Evolutionary conservation across 1,140 invertebrate species (phyloP), one percentile per base, ranked within the genome.

Genomic region (Tribolium castaneum): DNA sequence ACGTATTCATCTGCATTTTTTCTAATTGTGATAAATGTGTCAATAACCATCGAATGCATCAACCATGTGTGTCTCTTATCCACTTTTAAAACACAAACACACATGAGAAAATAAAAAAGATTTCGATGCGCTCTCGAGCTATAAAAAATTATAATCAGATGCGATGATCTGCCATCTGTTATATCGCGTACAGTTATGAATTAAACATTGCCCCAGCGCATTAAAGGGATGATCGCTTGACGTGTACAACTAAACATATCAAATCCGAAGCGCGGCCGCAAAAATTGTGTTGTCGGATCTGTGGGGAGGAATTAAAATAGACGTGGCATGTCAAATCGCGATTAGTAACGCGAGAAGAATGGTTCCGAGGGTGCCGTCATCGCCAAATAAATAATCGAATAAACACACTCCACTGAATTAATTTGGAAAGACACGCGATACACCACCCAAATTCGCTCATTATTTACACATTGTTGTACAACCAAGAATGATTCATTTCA

Each of bases 381-480:
- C 78, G 82, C 81, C 83, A 84, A 84, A 85, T 85, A 85, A 85
- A 85, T 85, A 85, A 84, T 85, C 83, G 83, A 85, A 85, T 85
- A 83, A 85, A 83, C 80, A 85, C 84, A 85, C 84, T 85, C 79
- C 75, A 83, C 50, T 82, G 84, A 84, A 85, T 85, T 83, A 84
- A 84, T 82, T 82, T 80, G 50, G 81, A 76, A 70, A 80, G 79
- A 81, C 84, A 85, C 82, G 84, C 84, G 80, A 85, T 81, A 77
- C 62, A 75, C 81, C 75, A 81, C 30, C 30, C 22, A 66, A 66
- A 35, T 35, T 35, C 30, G 7, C 59, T 66, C 59, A 66, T 66
- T 66, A 66, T 66, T 66, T 66, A 66, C 35, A 66, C 59, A 66
- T 66, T 66, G 59, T 66, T 66, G 13, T n/a, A 13, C 59, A 22